Base-by-base conservation (phyloP, 2,113 vertebrate species). In the Polypterus bichir region DNA sequence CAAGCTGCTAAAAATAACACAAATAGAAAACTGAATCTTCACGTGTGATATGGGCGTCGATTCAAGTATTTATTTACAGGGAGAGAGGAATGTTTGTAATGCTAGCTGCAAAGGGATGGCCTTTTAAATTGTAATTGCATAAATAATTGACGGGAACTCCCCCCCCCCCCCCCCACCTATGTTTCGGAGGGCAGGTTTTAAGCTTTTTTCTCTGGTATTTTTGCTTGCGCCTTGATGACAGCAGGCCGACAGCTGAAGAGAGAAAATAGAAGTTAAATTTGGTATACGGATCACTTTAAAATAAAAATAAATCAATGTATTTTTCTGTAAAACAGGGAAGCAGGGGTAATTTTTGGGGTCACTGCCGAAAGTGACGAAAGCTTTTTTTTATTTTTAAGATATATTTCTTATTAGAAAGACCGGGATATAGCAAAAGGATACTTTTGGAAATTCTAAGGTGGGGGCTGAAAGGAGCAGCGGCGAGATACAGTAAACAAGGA, bases 401-500 rank as follows among this genome's bases (percentile, higher is more conserved):
- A 27, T 27, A 27, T 27, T 27, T 27, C 27, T 27, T 27, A 27
- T 27, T 2, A 27, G 27, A 27, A 27, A 27, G 27, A 27, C 27
- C 27, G 1, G 27, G 27, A 27, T 27, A 27, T 27, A 27, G 27
- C 27, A 27, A 27, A 27, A 27, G 27, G 27, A 27, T 27, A 27
- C 27, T 27, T 27, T 27, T 27, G 27, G 27, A 27, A 27, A 27
- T 27, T 27, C 27, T 27, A 27, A 27, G 27, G 27, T 27, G 27
- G 27, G 27, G 27, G 27, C 27, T 27, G 27, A 27, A 27, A 27
- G 27, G 27, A 27, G 27, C 27, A 27, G 27, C 27, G 27, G 27
- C 27, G 64, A 64, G 69, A 44, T n/a, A 46, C 27, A 55, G 46
- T 59, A 52, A 61, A 65, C 7, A 64, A 69, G 58, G 55, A 70